Evolutionary conservation across 2,797 vertebrate species (phyloP), one percentile per base, ranked within the genome.

Genomic region (Pseudochaenichthys georgianus): DNA sequence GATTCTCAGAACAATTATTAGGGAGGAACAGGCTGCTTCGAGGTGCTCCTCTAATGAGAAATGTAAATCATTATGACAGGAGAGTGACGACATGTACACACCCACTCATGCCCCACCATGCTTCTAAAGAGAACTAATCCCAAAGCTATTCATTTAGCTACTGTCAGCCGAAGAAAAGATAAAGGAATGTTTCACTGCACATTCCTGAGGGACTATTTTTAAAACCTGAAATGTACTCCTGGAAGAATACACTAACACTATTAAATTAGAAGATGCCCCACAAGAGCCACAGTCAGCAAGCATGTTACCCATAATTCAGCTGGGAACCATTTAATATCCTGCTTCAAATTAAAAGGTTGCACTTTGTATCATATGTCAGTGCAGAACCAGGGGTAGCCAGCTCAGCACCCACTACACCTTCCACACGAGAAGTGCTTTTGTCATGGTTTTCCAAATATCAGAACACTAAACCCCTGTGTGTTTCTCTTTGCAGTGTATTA

Each of bases 1-100:
- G 90, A 93, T 94, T 91, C 88, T 86, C 90, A 82, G 84, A 85
- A 74, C 86, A 85, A 90, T 92, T 87, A 90, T 84, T 75, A 51
- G 68, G 76, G 78, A 82, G 65, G 78, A 85, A 86, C 78, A 74
- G 68, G 80, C 78, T 59, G 58, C 65, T 47, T 77, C 71, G 82
- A 90, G 85, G 84, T 78, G 83, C 61, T 69, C 31, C 75, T 73
- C 51, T 82, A 83, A 87, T 82, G 83, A 79, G 65, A 80, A 87
- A 84, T 84, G 73, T 86, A 87, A 74, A 89, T 91, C 82, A 87
- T 85, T 81, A 77, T 62, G 80, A 81, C 81, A 75, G 60, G 59
- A 46, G 46, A 70, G 65, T 73, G 73, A 84, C 42, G 1, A 70
- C 43, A 76, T 61, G 38, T 34, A 54, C n/a, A 19, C 12, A 31